Evolutionary conservation across 1,140 invertebrate species (phyloP), one percentile per base, ranked within the genome.

Genomic region (Nasonia longicornis): DNA sequence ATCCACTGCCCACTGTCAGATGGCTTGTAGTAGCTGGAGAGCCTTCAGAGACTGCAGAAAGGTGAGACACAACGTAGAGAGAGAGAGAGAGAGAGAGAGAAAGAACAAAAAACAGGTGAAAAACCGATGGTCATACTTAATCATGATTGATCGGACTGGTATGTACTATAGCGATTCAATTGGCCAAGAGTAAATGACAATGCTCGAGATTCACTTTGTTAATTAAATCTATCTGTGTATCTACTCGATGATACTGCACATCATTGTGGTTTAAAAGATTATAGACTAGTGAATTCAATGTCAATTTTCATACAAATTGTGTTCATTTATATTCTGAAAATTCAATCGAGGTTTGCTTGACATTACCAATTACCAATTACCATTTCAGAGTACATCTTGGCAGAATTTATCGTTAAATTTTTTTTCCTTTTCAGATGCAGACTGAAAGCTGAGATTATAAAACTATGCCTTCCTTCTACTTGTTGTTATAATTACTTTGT

Each of bases 51-150:
- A 85, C 84, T 86, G 83, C 87, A 87, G 86, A 87, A 90, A 91
- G 90, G 90, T 91, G 89, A 90, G 89, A 90, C 86, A 89, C 90
- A 89, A 86, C 88, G 87, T 89, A 90, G 86, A 90, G 86, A 89
- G 87, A 88, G 29, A 67, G 64, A 29, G 52, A 29, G 52, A 58
- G 52, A 58, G 20, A 58, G 20, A 58, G 0, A n/a, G 16, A 58
- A n/a, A 7, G n/a, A 58, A 58, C 84, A 89, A 58, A 7, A 58
- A 58, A 58, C 84, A 89, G 83, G 83, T 85, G 83, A 83, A 84
- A 85, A 73, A 85, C 88, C 89, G 87, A 87, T 85, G 85, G 84
- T 88, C 84, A 86, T 88, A 85, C 48, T 31, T 16, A 85, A 84
- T 80, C 86, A 87, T 86, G 83, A 87, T 85, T 84, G 85, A 73